A percentile compares a stretch with the other conserved stretches of the same genome.
Evolutionary conservation across 2,113 vertebrate species (phyloP).

Genomic region (human (Homo sapiens)): DNA sequence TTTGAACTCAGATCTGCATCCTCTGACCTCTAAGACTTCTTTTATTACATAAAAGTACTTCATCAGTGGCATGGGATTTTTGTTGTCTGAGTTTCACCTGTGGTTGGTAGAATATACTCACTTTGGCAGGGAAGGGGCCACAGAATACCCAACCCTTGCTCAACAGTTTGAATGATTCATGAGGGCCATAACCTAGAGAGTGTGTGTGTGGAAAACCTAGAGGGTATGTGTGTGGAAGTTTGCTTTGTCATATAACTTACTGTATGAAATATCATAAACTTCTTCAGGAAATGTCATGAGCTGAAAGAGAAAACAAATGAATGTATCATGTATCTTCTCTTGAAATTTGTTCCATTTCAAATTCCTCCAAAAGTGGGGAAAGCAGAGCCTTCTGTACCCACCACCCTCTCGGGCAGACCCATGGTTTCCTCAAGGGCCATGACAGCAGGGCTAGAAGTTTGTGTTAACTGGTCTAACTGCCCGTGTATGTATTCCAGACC

Average conservation of each 20-base stretch:
- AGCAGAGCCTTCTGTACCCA: neutral
- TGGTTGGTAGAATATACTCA: neutral
- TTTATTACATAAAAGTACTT: neutral
- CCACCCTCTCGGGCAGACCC: neutral
- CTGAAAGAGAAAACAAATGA: neutral
- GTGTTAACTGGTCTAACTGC: neutral
- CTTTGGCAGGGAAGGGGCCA: neutral
- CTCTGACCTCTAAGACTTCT: neutral
- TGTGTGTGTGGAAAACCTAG: neutral
- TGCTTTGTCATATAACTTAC: neutral
- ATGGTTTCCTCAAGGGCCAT: neutral
- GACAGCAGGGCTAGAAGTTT: neutral
- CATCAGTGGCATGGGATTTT: neutral
- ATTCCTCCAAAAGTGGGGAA: neutral
- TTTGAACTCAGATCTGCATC: neutral
- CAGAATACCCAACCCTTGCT: neutral
- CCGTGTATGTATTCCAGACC: neutral
- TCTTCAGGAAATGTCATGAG: neutral
- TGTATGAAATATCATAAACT: neutral
- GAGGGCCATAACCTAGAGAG: neutral
- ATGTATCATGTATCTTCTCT: neutral
- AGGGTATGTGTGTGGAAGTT: neutral
- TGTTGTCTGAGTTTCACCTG: neutral
- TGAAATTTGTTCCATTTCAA: conserved; percentile 19
- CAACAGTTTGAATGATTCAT: neutral